Base-by-base conservation (phyloP, 53 echinoderm and acorn worm genomes). In the Paracentrotus lividus region DNA sequence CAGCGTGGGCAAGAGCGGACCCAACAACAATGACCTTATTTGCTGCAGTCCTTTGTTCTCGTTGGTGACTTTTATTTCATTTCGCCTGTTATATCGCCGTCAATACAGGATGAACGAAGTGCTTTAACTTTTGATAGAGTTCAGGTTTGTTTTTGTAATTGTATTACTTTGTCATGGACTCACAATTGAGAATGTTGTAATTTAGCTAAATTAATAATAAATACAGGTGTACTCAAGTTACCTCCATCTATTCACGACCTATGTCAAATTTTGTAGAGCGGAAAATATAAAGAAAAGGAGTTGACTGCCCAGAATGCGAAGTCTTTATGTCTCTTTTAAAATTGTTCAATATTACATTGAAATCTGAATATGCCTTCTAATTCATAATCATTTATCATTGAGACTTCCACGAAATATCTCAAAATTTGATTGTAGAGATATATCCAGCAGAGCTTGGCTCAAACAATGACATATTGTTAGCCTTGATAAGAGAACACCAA, bases 1-100 rank as follows among this genome's bases (percentile, higher is more conserved):
- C 90, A 90, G 90, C 90, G 68, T 24, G 49, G 90, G 90, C 72
- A 72, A 68, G 90, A n/a, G 69, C 69, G 32, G 69, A 49, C 72
- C 67, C 16, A 32, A 72, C 72, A 90, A 90, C 90, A 90, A 90
- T 72, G 90, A 90, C 90, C 90, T 90, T 72, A 72, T 49, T 90
- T 75, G 32, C 8, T 16, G n/a, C 51, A 44, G 32, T 32, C 49
- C 90, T 90, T 90, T 90, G 90, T 90, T 90, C 90, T 90, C 90
- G 20, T 53, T 51, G 52, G 49, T 90, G 90, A 90, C 68, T 90
- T 72, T 32, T n/a, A n/a, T 21, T 72, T 72, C 9, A 42, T 90
- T 90, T 44, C 52, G 53, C 32, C 49, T 54, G 10, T n/a, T 58
- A 24, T 36, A n/a, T 86, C 34, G 86, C 86, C 89, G 65, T 64